phyloP scores from a whole-genome alignment of 2,888 invertebrate species.

The Nemoura dubitans region DNA sequence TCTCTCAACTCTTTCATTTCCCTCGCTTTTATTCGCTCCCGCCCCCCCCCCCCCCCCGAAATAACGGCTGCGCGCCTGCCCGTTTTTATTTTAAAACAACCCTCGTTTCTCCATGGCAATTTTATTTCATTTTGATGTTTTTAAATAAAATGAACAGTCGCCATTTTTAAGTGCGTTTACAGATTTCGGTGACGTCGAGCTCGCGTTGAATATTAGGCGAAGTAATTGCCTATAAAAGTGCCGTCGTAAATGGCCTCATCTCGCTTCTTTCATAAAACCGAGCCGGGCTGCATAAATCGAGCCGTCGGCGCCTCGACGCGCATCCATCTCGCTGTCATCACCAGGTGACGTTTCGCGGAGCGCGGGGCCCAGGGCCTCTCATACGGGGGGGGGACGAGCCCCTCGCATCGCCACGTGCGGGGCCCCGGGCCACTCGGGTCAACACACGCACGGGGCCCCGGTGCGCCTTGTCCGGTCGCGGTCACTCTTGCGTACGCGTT shows the following conservation, averaged over 20 bases:
- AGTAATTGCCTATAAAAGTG: slow-evolving; percentile 38
- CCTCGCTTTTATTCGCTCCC: slow-evolving; percentile 33
- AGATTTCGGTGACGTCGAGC: slow-evolving; percentile 32
- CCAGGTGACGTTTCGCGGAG: background rate
- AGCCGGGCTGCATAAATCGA: background rate
- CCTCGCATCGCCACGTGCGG: too few species aligned
- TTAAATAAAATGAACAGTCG: slow-evolving; percentile 42
- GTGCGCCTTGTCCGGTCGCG: background rate
- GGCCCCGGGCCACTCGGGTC: too few species aligned
- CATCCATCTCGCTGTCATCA: background rate
- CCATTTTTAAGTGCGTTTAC: slow-evolving; percentile 43
- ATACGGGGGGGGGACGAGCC: too few species aligned
- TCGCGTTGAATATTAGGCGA: slow-evolving; percentile 25
- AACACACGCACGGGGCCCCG: too few species aligned
- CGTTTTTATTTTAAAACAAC: slow-evolving; percentile 41
- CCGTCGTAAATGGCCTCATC: slow-evolving; percentile 14
- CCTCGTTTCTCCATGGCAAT: slow-evolving; percentile 30
- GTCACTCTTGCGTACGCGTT: background rate
- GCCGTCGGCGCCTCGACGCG: background rate
- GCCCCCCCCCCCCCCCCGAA: too few species aligned
- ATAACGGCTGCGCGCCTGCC: slow-evolving; percentile 38
- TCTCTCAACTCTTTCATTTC: slow-evolving; percentile 30
- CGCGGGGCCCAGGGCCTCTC: background rate
- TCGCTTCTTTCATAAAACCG: background rate
- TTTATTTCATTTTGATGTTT: slow-evolving; percentile 42